Base-by-base conservation (phyloP, 2,113 vertebrate genomes). In the Cochlearius cochlearius region DNA sequence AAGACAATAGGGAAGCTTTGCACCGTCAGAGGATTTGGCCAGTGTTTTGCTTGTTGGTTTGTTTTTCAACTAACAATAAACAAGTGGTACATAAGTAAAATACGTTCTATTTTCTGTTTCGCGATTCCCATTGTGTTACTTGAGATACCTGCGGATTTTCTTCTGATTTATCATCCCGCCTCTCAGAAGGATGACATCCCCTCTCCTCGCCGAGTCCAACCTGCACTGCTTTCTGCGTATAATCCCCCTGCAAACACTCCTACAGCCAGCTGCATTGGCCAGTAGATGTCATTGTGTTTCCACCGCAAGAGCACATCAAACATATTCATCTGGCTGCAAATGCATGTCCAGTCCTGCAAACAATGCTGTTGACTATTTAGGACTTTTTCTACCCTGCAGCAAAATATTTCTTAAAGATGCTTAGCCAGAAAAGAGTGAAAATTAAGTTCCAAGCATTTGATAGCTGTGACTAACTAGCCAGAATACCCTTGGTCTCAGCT, bases 221-320 rank as follows among this genome's bases (percentile, higher is more conserved):
- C 52, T 26, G 29, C 5, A 0, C 62, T 43, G 60, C 47, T 72
- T 58, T 45, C 36, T 38, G 32, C 30, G 4, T 26, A 7, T 13
- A 71, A 23, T 9, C 43, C 72, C 71, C 27, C 56, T 53, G 62
- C 58, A 49, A 62, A 45, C 49, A 16, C 56, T 67, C 52, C 30
- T 67, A 72, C 63, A 88, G 56, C 72, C 56, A 2, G 64, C 59
- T 43, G 39, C 62, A 5, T 53, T n/a, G 74, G 74, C 95, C 96
- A 86, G 94, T 73, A 97, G 96, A 93, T 97, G 96, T 97, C 97
- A 96, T 93, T 96, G 84, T 96, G 94, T 76, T 94, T 87, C 96
- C 94, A 95, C 39, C 2, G 0, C 86, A 67, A 47, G 32, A 83
- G 52, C 55, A 64, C 69, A 79, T 89, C 67, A 56, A 69, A 69